Conservation (phyloP, 2,113 vertebrate genomes). For the Podarcis raffonei region DNA sequence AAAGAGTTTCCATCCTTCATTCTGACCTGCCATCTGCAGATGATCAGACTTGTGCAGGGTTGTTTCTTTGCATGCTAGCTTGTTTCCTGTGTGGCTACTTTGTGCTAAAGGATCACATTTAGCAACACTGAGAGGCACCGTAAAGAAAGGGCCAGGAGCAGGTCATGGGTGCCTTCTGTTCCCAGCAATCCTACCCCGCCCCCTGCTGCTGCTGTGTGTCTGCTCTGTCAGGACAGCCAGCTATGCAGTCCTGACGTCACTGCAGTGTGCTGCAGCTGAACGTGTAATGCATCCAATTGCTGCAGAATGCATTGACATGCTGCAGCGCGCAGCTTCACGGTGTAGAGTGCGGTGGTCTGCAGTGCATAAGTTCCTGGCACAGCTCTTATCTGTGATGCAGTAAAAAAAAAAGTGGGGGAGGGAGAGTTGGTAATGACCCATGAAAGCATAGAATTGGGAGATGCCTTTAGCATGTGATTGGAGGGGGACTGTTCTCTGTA, state of each 20-base stretch:
- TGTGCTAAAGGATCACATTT: neutral
- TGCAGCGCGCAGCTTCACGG: conserved; percentile 27
- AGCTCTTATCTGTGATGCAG: neutral
- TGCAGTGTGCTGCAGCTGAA: conserved; percentile 62
- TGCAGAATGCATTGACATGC: conserved; percentile 12
- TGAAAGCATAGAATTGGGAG: neutral
- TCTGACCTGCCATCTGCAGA: neutral
- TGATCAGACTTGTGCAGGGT: accelerated
- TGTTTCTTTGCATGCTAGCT: neutral
- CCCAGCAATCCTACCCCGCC: neutral
- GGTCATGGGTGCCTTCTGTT: neutral
- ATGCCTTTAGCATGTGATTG: neutral
- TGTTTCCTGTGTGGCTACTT: accelerated
- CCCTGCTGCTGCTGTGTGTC: neutral
- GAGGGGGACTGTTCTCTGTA: neutral
- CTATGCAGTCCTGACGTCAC: conserved; percentile 36
- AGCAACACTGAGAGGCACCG: neutral
- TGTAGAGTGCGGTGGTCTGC: neutral
- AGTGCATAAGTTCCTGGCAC: neutral
- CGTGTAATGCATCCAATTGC: conserved; percentile 64
- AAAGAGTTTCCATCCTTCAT: neutral
- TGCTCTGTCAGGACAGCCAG: conserved; percentile 48
- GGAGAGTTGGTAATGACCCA: neutral
- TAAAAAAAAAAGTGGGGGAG: neutral
- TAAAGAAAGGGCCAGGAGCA: neutral